Conservation (phyloP, 2,797 vertebrate genomes). For the Periparus ater region DNA sequence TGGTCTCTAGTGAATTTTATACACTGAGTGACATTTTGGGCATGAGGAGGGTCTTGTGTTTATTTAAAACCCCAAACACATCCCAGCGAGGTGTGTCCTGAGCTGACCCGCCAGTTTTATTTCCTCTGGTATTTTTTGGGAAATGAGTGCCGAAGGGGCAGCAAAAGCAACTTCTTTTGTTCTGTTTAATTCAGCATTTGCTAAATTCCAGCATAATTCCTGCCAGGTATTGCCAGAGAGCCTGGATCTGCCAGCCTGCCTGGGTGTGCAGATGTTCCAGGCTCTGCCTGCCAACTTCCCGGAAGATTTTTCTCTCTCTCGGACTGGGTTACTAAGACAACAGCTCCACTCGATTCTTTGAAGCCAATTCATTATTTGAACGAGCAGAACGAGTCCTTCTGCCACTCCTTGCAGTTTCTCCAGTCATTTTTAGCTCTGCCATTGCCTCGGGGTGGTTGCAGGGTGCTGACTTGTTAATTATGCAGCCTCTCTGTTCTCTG, state of each 20-base stretch:
- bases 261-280: neutral
- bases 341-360: slow-evolving; percentile 41
- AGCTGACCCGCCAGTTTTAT: neutral
- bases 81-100: accelerated
- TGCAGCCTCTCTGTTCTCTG: neutral
- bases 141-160: accelerated
- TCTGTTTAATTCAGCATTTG: neutral
- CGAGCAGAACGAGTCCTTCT: slow-evolving; percentile 53
- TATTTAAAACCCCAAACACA: neutral
- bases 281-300: neutral
- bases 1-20: neutral
- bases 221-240: neutral
- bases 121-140: neutral
- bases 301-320: neutral
- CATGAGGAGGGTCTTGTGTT: neutral
- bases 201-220: neutral
- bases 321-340: slow-evolving; percentile 62
- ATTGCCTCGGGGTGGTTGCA: neutral
- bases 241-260: neutral
- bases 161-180: neutral
- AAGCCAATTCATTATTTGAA: slow-evolving; percentile 60
- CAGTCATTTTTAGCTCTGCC: neutral
- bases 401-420: neutral
- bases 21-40: neutral
- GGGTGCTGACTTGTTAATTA: slow-evolving; percentile 12